These are phyloP conservation scores for Haplochromis vanheusdeni DNA, from an alignment of 2,113 vertebrate species.

Conservation along the genomic window DNA sequence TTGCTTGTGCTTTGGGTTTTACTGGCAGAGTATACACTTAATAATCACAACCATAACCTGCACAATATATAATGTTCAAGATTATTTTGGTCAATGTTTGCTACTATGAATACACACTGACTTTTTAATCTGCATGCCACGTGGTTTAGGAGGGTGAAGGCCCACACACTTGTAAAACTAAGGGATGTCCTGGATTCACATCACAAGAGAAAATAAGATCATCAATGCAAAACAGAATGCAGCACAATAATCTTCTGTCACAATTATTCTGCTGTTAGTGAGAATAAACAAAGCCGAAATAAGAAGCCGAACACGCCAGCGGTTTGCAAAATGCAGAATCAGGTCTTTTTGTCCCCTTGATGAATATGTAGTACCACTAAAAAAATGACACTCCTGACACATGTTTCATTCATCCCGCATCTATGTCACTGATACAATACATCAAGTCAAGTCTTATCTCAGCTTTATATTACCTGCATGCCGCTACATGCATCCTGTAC, in stretches of 20 bases:
- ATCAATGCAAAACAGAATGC: neutral
- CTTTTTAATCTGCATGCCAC: neutral
- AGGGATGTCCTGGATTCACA: fast-evolving
- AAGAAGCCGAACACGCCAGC: neutral
- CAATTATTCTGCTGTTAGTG: neutral
- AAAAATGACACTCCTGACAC: neutral
- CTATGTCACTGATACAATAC: neutral
- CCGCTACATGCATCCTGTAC: neutral
- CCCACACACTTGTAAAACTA: neutral
- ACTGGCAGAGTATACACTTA: fast-evolving
- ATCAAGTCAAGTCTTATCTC: neutral
- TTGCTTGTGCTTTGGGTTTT: neutral
- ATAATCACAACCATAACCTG: neutral
- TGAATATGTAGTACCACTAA: neutral
- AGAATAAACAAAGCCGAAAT: neutral
- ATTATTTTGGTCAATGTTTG: neutral
- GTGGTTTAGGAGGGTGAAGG: too few species aligned
- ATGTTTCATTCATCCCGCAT: neutral
- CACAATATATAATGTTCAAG: neutral
- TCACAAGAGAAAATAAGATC: neutral
- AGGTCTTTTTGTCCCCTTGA: neutral
- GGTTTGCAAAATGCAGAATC: neutral
- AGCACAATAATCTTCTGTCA: neutral
- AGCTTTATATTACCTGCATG: neutral
- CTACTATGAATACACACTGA: neutral